These are phyloP conservation scores for Drosophila pseudotalamancana DNA, from an alignment of 2,888 invertebrate genomes.

Conservation along the genomic window DNA sequence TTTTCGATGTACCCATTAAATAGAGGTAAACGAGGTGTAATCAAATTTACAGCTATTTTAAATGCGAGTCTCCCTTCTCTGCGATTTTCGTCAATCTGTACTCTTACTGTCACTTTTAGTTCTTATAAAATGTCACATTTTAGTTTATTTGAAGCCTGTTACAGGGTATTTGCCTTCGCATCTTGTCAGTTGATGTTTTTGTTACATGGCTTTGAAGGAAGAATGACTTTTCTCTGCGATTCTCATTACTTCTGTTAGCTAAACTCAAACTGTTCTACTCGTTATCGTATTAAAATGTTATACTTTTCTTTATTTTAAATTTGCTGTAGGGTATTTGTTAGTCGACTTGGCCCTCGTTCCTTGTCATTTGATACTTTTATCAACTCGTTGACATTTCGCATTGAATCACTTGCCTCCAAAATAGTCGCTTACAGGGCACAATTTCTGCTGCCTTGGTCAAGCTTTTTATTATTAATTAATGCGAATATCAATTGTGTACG, in stretches of 20 bases:
- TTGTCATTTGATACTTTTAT: conserved; percentile 5
- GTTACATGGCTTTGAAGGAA: too few relatives aligned
- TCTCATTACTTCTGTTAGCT: background rate
- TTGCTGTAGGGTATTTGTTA: background rate
- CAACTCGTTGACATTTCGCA: conserved; percentile 23
- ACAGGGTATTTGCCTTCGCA: too few relatives aligned
- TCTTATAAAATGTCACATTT: too few relatives aligned
- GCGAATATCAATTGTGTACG: conserved; percentile 1
- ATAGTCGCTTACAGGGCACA: conserved; percentile 51
- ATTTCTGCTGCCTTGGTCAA: conserved; percentile 41
- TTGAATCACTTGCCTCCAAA: conserved; percentile 51
- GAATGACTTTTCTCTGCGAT: background rate
- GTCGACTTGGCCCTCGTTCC: background rate
- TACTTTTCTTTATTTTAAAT: background rate
- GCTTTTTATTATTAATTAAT: conserved; percentile 13
- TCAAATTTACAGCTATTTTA: too few relatives aligned
- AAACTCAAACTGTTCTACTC: background rate
- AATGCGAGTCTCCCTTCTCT: too few relatives aligned
- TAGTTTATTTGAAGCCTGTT: too few relatives aligned
- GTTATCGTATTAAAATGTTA: too few relatives aligned
- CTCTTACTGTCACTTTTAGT: too few relatives aligned
- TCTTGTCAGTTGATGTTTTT: too few relatives aligned
- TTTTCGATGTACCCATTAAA: background rate
- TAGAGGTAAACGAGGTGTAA: too few relatives aligned
- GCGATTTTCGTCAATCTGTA: too few relatives aligned